Conservation (phyloP, 1,140 invertebrate genomes). For the Rhyacophila brunnea region DNA sequence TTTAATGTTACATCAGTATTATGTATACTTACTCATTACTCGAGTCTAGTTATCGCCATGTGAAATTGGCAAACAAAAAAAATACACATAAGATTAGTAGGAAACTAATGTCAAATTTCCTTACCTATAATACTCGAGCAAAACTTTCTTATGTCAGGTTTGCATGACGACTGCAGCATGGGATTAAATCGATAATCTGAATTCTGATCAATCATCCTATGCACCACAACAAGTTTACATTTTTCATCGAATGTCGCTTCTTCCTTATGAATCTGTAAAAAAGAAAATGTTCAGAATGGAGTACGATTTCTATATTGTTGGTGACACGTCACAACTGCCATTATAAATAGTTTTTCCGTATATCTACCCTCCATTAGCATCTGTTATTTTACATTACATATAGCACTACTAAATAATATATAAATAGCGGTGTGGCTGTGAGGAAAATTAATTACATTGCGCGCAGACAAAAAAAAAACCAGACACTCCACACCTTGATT, state of each 20-base stretch:
- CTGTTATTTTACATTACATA: too few relatives aligned
- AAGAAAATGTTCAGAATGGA: conserved; percentile 32
- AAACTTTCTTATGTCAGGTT: conserved; percentile 70
- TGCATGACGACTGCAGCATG: conserved; percentile 74
- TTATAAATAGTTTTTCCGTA: too few relatives aligned
- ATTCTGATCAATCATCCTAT: conserved; percentile 90
- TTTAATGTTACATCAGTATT: too few relatives aligned
- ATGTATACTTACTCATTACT: too few relatives aligned
- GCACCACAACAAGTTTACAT: conserved; percentile 83
- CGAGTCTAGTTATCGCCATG: too few relatives aligned
- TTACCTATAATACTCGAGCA: conserved; percentile 69
- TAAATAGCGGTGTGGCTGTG: background rate
- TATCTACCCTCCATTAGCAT: too few relatives aligned
- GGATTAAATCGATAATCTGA: conserved; percentile 92
- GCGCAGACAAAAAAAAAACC: too few relatives aligned
- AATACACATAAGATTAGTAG: too few relatives aligned
- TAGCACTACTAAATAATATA: background rate
- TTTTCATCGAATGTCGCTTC: conserved; percentile 78
- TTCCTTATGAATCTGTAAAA: conserved; percentile 72
- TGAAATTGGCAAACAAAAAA: too few relatives aligned
- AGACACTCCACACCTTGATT: too few relatives aligned
- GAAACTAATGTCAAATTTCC: too few relatives aligned
- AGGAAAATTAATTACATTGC: too few relatives aligned
- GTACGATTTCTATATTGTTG: conserved; percentile 2
- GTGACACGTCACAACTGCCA: background rate